Percentiles rank a stretch among this genome's conserved stretches.
phyloP scores from a whole-genome alignment of 2,888 invertebrate species.

The Frankliniella fusca region DNA sequence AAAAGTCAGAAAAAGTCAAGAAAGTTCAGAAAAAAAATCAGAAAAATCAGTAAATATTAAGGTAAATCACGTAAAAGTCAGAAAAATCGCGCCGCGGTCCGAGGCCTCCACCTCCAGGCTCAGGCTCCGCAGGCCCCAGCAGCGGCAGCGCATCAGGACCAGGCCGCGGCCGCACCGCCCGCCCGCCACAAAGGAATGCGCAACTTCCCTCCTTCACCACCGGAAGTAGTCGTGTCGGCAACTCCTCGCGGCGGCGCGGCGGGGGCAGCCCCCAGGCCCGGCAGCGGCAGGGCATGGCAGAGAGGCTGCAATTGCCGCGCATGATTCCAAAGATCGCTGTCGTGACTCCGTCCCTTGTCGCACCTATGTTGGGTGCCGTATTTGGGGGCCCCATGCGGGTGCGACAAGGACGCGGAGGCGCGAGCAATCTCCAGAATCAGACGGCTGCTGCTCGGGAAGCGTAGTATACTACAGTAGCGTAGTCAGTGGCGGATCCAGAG shows the following conservation, averaged over 20 bases:
- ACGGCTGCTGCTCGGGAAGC: no score
- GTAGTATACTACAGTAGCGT: no score
- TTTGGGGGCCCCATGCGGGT: no score
- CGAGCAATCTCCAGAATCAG: no score
- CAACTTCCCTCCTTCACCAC: not conserved
- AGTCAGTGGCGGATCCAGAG: no score
- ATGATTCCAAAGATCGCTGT: not conserved
- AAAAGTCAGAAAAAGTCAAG: no score
- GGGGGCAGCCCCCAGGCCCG: not conserved
- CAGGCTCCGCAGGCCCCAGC: not conserved
- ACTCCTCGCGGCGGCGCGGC: not conserved
- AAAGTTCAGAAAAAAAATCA: no score
- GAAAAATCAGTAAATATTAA: no score
- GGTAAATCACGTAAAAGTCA: not conserved
- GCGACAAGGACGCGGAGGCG: no score
- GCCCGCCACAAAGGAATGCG: conserved; percentile 22
- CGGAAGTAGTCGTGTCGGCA: not conserved
- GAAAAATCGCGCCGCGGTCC: not conserved
- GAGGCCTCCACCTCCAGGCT: not conserved
- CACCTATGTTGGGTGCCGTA: no score
- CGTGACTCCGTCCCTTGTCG: no score
- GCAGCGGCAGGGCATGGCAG: not conserved
- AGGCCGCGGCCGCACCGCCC: not conserved
- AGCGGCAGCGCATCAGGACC: not conserved
- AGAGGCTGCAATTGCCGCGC: not conserved